phyloP scores from a whole-genome alignment of 2,113 vertebrate genomes.

The Ptilorrhoa leucosticta region DNA sequence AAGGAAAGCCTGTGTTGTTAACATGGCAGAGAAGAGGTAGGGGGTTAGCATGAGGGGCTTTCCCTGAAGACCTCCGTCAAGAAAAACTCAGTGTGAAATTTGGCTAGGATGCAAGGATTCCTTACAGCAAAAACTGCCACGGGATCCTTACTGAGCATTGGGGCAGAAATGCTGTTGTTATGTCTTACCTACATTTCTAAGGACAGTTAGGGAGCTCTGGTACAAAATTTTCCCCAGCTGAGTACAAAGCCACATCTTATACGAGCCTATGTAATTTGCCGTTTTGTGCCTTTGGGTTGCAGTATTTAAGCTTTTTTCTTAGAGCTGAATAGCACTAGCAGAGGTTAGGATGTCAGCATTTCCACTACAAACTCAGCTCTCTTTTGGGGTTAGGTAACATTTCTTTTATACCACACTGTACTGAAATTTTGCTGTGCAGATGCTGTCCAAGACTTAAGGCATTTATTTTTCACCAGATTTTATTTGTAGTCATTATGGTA shows the following conservation, averaged over 20 bases:
- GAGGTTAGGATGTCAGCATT: slow-evolving; percentile 4
- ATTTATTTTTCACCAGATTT: not conserved
- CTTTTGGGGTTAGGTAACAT: not conserved
- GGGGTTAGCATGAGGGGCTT: not conserved
- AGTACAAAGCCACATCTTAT: not conserved
- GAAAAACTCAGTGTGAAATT: not conserved
- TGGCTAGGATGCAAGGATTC: not conserved
- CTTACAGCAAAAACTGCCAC: not conserved
- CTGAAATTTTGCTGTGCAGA: not conserved
- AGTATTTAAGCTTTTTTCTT: not conserved
- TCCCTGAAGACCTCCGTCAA: not conserved
- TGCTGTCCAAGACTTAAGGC: not conserved
- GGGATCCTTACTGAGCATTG: not conserved
- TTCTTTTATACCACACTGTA: not conserved
- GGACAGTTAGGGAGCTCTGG: not conserved
- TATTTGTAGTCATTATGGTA: not conserved
- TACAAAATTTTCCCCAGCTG: not conserved
- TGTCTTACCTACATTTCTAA: not conserved
- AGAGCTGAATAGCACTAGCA: not conserved
- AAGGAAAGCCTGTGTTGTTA: not conserved
- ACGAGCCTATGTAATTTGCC: not conserved
- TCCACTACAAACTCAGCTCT: not conserved
- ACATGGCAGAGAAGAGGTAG: not conserved
- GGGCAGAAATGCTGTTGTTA: not conserved
- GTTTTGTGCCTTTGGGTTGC: not conserved